Evolutionary conservation across 2,113 vertebrate genomes (phyloP).

Genomic region (Mustelus asterias): DNA sequence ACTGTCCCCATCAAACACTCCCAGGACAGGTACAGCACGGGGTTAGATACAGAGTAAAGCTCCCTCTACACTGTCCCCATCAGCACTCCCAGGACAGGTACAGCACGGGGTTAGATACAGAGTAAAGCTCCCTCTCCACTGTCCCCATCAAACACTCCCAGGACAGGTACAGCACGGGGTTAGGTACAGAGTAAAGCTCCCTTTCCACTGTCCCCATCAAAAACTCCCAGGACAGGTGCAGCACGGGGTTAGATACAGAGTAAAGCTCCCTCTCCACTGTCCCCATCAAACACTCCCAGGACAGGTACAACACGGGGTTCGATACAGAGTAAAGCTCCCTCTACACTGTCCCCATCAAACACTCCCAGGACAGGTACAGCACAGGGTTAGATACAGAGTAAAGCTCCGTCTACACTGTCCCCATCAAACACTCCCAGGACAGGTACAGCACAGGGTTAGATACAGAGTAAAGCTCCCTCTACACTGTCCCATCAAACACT

Average conservation of each 20-base stretch:
- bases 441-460: not conserved
- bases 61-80: not conserved
- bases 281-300: not conserved
- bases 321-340: conserved; percentile 5
- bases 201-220: not conserved
- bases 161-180: too few relatives aligned
- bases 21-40: not conserved
- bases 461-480: not conserved
- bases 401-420: not conserved
- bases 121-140: not conserved
- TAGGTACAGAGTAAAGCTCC: not conserved
- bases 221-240: not conserved
- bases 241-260: not conserved
- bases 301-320: not conserved
- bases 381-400: not conserved
- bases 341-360: not conserved
- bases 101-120: not conserved
- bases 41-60: not conserved
- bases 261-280: not conserved
- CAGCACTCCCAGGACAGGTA: not conserved
- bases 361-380: not conserved
- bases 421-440: not conserved
- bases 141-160: too few relatives aligned
- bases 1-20: not conserved
- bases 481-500: not conserved